Conservation (phyloP, 2,113 vertebrate species). For the Gallinago undulata region DNA sequence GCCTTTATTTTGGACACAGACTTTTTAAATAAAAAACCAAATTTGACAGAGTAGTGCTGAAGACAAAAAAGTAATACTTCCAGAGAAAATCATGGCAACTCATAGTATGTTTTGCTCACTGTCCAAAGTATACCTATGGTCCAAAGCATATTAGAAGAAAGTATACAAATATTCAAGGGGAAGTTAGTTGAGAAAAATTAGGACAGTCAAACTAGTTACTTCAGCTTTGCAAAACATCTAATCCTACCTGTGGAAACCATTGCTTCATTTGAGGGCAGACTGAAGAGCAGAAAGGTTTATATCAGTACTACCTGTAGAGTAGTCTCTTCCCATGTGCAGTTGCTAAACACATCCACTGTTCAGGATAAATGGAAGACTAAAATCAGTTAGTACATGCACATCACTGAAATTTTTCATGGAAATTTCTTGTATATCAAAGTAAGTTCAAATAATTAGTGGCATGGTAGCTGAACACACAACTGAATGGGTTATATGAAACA, state of each 20-base stretch:
- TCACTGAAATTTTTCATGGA: not conserved
- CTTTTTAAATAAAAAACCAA: not conserved
- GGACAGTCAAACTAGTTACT: not conserved
- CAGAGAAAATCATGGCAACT: not conserved
- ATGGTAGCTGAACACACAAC: not conserved
- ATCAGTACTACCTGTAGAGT: not conserved
- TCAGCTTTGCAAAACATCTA: not conserved
- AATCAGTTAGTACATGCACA: not conserved
- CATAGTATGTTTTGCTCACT: not conserved
- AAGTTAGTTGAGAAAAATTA: not conserved
- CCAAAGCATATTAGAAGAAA: not conserved
- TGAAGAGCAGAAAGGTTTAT: not conserved
- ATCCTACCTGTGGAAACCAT: not conserved
- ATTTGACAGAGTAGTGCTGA: not conserved
- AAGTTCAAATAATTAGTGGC: not conserved
- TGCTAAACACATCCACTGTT: not conserved
- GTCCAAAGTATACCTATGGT: not conserved
- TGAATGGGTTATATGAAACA: not conserved
- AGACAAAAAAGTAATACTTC: not conserved
- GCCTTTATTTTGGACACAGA: not conserved
- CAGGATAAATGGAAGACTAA: not conserved
- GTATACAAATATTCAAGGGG: not conserved
- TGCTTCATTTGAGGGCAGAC: not conserved
- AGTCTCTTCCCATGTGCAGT: not conserved
- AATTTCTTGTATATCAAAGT: not conserved